Base-by-base conservation (phyloP, 2,888 invertebrate genomes). In the Mechanitis messenoides region DNA sequence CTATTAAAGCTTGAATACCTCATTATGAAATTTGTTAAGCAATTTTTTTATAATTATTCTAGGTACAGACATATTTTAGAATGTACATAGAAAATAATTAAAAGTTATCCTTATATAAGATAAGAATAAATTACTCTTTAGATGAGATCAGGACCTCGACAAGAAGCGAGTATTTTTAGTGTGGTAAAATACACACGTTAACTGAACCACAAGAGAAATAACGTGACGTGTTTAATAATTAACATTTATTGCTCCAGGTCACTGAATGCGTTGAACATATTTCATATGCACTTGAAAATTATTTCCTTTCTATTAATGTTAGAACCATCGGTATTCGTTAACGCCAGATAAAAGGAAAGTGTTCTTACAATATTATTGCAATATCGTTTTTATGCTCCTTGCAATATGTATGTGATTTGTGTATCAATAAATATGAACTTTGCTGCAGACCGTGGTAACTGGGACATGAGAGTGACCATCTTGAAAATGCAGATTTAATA, bases 381-480 rank as follows among this genome's bases (percentile, higher is more conserved):
- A 60, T 62, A 58, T 60, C 50, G 45, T 35, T 58, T 60, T 42
- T 62, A 62, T 54, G 33, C 33, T 56, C 31, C 54, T 45, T 46
- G 58, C 35, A 57, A 33, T 58, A 58, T 31, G 38, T 35, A 38
- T 50, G 47, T 55, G 55, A 62, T 55, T 58, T 61, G 61, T 61
- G 62, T 50, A 31, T 50, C 50, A 50, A 50, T 50, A 50, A 50
- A 50, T 31, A 55, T 58, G 55, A 53, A 54, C 53, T 53, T 53
- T 56, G 58, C 54, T 53, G 57, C 45, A 38, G 64, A 65, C 60
- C 68, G 68, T 68, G 68, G 68, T 65, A 68, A 68, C 67, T 67
- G 57, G 68, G 59, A 57, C 68, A 65, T 54, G 65, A 59, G 67
- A 63, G 58, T 65, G 67, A 68, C 68, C 68, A 66, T 60, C 60